Conservation (phyloP, 2,888 invertebrate species). For the Mycalesis mineus region DNA sequence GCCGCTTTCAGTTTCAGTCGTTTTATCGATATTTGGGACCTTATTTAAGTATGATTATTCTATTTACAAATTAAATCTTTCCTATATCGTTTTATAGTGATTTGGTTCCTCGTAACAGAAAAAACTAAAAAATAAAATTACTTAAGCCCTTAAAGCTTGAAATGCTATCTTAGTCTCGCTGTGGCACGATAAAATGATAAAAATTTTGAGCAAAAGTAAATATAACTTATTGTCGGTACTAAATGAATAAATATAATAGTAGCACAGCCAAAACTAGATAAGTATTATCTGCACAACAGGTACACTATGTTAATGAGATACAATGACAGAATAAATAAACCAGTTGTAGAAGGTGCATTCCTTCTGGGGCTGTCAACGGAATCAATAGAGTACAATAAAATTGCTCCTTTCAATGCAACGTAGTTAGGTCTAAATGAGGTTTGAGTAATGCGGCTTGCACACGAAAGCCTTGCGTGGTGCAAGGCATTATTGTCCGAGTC, state of each 20-base stretch:
- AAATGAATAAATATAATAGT: background rate
- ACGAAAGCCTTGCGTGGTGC: slow-evolving; percentile 68
- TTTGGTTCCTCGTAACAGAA: too few species aligned
- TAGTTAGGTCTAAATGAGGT: slow-evolving; percentile 75
- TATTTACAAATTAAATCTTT: too few species aligned
- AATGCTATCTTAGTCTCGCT: too few species aligned
- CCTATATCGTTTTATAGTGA: too few species aligned
- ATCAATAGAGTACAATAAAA: slow-evolving; percentile 76
- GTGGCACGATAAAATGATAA: too few species aligned
- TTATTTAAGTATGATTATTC: too few species aligned
- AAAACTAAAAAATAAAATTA: too few species aligned
- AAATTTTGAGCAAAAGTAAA: too few species aligned
- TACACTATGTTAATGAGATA: slow-evolving; percentile 48
- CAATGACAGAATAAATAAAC: slow-evolving; percentile 57
- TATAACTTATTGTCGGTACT: too few species aligned
- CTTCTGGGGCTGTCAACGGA: slow-evolving; percentile 59
- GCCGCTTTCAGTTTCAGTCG: too few species aligned
- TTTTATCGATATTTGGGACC: too few species aligned
- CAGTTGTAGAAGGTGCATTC: slow-evolving; percentile 52
- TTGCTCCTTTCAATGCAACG: slow-evolving; percentile 68
- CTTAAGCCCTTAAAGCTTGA: too few species aligned
- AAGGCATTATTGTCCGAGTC: slow-evolving; percentile 40
- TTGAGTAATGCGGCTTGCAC: slow-evolving; percentile 69
- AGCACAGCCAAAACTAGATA: background rate
- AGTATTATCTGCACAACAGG: slow-evolving; percentile 21